Evolutionary conservation across 2,797 vertebrate genomes (phyloP).

Genomic region (Sebastes glaucus): DNA sequence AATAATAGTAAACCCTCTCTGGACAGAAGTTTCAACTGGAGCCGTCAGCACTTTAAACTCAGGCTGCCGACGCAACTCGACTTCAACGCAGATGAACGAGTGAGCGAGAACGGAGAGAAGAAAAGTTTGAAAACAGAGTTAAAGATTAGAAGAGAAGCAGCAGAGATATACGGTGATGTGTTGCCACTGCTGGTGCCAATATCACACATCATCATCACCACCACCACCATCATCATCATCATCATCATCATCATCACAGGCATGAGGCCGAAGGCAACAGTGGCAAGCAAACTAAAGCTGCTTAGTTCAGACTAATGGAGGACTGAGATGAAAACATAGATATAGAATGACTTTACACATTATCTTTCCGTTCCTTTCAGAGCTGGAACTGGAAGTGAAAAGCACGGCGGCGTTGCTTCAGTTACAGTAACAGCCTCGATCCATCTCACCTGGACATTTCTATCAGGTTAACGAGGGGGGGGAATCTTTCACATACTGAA

Average conservation of each 20-base stretch:
- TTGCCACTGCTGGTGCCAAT: conserved; percentile 49
- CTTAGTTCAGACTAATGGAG: conserved; percentile 13
- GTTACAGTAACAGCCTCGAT: too few relatives aligned
- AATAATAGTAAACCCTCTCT: background rate
- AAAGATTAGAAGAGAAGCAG: conserved; percentile 21
- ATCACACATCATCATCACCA: background rate
- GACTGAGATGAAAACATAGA: conserved; percentile 24
- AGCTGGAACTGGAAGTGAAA: conserved; percentile 24
- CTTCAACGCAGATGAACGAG: conserved; percentile 14
- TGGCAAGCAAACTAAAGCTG: conserved; percentile 38
- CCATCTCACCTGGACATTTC: too few relatives aligned
- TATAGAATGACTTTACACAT: conserved; percentile 1
- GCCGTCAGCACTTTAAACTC: too few relatives aligned
- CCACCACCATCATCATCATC: background rate
- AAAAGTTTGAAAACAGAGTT: background rate
- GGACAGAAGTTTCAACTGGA: background rate
- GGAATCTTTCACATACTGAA: conserved; percentile 1
- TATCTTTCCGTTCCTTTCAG: background rate
- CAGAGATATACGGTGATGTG: conserved; percentile 23
- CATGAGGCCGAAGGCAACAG: conserved; percentile 66
- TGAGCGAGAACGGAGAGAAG: conserved; percentile 5
- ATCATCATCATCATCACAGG: conserved; percentile 37
- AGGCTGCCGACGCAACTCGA: background rate
- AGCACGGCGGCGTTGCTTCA: conserved; percentile 1
- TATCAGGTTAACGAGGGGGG: too few relatives aligned